These are phyloP conservation scores for Phoxinus phoxinus DNA, from an alignment of 2,113 vertebrate genomes.

Conservation along the genomic window DNA sequence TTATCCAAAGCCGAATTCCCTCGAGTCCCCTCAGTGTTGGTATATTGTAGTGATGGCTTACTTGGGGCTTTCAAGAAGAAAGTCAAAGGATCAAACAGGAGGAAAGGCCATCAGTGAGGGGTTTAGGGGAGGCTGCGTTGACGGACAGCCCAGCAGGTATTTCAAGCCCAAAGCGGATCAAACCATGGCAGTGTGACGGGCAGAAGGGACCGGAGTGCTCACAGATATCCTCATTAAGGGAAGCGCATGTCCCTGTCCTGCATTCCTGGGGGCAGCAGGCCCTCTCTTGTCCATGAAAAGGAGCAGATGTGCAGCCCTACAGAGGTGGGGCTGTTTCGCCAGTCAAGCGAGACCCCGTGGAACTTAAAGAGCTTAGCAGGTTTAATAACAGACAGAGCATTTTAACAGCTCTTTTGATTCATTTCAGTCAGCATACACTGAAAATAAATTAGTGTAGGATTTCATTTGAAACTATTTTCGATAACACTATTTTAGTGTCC, in stretches of 20 bases:
- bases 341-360: conserved; percentile 64
- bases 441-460: no score
- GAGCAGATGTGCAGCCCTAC: conserved; percentile 74
- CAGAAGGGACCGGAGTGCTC: conserved; percentile 56
- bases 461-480: no score
- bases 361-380: conserved; percentile 66
- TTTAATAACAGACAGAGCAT: conserved; percentile 70
- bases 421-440: conserved; percentile 14
- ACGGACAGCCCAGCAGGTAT: conserved; percentile 63
- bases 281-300: conserved; percentile 69
- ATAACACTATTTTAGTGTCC: no score
- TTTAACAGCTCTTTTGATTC: conserved; percentile 59
- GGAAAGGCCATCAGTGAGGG: conserved; percentile 55
- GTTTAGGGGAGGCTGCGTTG: conserved; percentile 58
- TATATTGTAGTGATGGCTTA: conserved; percentile 69
- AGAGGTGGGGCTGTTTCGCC: conserved; percentile 68
- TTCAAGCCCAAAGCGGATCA: conserved; percentile 64
- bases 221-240: conserved; percentile 73
- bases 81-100: conserved; percentile 71
- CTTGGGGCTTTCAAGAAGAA: conserved; percentile 62
- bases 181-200: conserved; percentile 68
- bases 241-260: conserved; percentile 48
- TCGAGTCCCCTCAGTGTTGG: conserved; percentile 46
- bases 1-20: conserved; percentile 39
- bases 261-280: conserved; percentile 73